A percentile compares a stretch with the other conserved stretches of the same genome.
Evolutionary conservation across 2,888 invertebrate genomes (phyloP).

Genomic region (Autographa pulchrina): DNA sequence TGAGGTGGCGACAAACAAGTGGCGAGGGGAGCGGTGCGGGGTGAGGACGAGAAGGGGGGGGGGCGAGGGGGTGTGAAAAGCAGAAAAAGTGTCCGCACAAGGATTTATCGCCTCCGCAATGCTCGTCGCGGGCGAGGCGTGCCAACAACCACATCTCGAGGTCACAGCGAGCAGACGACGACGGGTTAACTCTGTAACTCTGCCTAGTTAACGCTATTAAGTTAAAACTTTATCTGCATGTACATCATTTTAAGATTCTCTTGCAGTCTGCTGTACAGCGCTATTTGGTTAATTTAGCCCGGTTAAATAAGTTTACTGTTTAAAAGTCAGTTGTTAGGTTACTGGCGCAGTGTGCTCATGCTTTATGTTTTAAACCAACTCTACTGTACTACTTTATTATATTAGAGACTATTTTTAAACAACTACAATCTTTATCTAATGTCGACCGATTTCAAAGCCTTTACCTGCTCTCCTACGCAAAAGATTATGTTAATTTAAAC

Average conservation of each 20-base stretch:
- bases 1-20: constrained; percentile 78
- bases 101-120: constrained; percentile 78
- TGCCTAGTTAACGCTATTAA: constrained; percentile 42
- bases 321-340: constrained; percentile 10
- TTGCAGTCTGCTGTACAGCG: constrained; percentile 28
- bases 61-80: constrained; percentile 26
- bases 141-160: constrained; percentile 59
- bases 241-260: constrained; percentile 34
- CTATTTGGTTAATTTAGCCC: constrained; percentile 30
- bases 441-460: too few species aligned
- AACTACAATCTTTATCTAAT: too few species aligned
- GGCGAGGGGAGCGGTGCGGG: constrained; percentile 36
- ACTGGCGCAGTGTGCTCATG: not conserved
- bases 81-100: constrained; percentile 71
- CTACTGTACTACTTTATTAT: not conserved
- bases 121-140: constrained; percentile 52
- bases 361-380: not conserved
- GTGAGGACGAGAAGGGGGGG: constrained; percentile 24
- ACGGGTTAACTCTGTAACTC: constrained; percentile 34
- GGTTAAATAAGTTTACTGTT: constrained; percentile 25
- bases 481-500: not conserved
- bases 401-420: too few species aligned
- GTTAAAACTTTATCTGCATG: constrained; percentile 47
- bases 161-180: constrained; percentile 27
- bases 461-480: not conserved